These are phyloP conservation scores for Halcyon chelicuti DNA, from an alignment of 2,797 vertebrate genomes.

Conservation along the genomic window DNA sequence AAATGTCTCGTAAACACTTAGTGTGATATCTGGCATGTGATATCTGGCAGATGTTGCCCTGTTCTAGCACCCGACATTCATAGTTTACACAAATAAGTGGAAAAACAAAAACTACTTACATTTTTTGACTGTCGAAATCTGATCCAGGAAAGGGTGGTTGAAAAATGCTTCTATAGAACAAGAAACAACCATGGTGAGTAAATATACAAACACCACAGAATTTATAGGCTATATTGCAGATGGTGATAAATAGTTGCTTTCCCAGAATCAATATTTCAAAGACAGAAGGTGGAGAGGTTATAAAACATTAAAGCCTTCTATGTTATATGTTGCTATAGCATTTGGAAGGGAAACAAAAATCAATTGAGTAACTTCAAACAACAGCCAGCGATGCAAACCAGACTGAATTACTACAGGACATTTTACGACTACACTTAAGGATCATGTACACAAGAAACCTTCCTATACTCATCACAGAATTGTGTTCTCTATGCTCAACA, in stretches of 20 bases:
- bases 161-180: constrained; percentile 89
- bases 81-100: not conserved
- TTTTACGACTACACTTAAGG: not conserved
- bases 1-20: constrained; percentile 2
- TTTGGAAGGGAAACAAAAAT: constrained; percentile 30
- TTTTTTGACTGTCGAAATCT: constrained; percentile 89
- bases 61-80: not conserved
- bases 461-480: not conserved
- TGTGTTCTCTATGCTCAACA: not conserved
- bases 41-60: not conserved
- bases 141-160: constrained; percentile 93
- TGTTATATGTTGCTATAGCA: not conserved
- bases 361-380: constrained; percentile 26
- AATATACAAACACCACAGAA: not conserved
- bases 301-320: constrained; percentile 40
- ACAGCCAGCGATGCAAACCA: constrained; percentile 11
- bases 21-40: not conserved
- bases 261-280: constrained; percentile 3
- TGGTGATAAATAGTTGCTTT: constrained; percentile 18
- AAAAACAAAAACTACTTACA: constrained; percentile 82
- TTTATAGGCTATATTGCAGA: not conserved
- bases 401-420: not conserved
- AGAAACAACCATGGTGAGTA: constrained; percentile 15
- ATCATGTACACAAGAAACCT: not conserved
- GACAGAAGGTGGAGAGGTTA: constrained; percentile 25